Evolutionary conservation across 2,797 vertebrate genomes (phyloP).

Genomic region (Leucoraja ocellata): DNA sequence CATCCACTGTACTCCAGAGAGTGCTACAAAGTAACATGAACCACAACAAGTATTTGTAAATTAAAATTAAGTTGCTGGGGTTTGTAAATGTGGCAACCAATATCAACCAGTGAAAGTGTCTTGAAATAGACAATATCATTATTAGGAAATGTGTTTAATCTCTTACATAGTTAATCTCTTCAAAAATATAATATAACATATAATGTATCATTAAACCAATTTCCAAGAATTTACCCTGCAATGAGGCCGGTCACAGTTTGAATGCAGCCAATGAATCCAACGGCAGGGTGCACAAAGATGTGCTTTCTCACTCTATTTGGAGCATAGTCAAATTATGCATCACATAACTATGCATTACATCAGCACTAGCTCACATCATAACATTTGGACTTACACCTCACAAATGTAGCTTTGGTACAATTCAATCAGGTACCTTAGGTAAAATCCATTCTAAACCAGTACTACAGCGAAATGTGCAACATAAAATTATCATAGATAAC

Average conservation of each 20-base stretch:
- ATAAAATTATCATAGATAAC: background rate
- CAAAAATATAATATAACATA: background rate
- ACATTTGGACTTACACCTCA: background rate
- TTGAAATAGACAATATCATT: background rate
- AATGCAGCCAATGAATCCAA: background rate
- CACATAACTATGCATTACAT: background rate
- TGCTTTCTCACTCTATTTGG: background rate
- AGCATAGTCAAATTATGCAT: background rate
- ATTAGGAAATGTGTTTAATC: background rate
- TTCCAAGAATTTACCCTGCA: background rate
- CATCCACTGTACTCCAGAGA: background rate
- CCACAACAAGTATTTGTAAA: background rate
- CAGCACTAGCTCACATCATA: background rate
- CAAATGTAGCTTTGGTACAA: background rate
- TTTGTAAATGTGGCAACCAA: background rate
- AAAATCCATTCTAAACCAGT: background rate
- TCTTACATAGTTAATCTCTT: background rate
- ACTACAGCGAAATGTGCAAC: background rate
- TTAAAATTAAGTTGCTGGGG: background rate
- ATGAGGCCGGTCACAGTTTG: background rate
- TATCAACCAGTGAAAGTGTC: background rate
- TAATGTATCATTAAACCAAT: background rate
- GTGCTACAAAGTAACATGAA: background rate
- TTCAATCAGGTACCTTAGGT: background rate
- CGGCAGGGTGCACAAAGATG: background rate